Percentiles rank a stretch among this genome's conserved stretches.
These are phyloP conservation scores for Machaerirhynchus nigripectus DNA, from an alignment of 2,113 vertebrate species.

Conservation along the genomic window DNA sequence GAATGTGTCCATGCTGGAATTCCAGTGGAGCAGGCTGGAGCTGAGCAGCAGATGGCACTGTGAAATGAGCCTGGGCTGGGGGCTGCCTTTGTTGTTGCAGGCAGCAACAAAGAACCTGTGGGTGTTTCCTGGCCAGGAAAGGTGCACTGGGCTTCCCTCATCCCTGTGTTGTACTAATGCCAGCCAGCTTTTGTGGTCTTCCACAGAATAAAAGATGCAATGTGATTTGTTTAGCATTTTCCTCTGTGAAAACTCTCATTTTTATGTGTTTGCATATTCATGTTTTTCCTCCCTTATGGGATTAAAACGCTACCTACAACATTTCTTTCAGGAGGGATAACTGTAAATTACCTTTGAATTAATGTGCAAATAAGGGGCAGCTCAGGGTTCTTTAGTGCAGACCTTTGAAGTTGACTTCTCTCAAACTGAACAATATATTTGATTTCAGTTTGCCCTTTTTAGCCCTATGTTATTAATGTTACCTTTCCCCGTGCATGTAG, in stretches of 20 bases:
- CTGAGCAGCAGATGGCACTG: constrained; percentile 25
- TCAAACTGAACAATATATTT: not conserved
- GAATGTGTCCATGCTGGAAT: not conserved
- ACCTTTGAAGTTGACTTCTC: not conserved
- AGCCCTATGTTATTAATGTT: not conserved
- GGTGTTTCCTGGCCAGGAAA: not conserved
- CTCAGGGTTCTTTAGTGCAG: not conserved
- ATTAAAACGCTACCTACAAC: not conserved
- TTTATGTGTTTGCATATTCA: not conserved
- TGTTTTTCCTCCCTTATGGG: not conserved
- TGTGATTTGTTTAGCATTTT: not conserved
- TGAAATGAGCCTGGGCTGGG: not conserved
- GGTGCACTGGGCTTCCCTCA: not conserved
- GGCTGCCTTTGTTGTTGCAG: not conserved
- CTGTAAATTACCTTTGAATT: not conserved
- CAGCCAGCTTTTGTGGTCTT: not conserved
- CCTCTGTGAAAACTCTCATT: not conserved
- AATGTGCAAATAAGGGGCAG: not conserved
- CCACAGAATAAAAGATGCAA: not conserved
- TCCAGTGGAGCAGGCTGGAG: not conserved
- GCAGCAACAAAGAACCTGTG: not conserved
- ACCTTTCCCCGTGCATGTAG: not conserved
- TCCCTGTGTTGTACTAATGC: not conserved
- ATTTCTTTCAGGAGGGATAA: not conserved
- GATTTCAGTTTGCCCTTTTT: not conserved